Evolutionary conservation across 2,888 invertebrate genomes (phyloP), one percentile per base, ranked within the genome.

Genomic region (Melanotus villosus): DNA sequence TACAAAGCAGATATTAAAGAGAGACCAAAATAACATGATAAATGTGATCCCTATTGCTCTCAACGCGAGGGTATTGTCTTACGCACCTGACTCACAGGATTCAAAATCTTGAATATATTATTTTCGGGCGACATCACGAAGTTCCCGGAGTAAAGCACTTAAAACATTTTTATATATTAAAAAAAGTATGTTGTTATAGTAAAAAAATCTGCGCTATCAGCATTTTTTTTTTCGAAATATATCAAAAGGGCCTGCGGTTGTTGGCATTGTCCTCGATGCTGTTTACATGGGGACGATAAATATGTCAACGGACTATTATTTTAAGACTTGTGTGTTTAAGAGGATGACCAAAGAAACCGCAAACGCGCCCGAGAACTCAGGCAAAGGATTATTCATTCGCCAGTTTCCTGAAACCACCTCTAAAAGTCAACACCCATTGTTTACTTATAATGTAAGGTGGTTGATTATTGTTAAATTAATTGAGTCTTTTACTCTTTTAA

Each of bases 51-150:
- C 43, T 38, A 43, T 43, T 43, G 41, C 19, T 12, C 52, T 52
- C 52, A 52, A 52, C 59, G 23, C 26, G 36, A 23, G 36, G 26
- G 56, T 56, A 64, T 64, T 64, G 56, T 45, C 64, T 54, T 43
- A 56, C 64, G 56, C 64, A 64, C 54, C 64, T 56, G 56, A 41
- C 43, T 56, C 56, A 30, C 30, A 36, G 32, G 14, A 30, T 64
- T 54, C 26, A 54, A 32, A 64, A 64, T 64, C 43, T 43, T 19
- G 63, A 64, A 64, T 56, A 56, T 64, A 36, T 54, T 63, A 63
- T 52, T 14, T 14, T 7, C 16, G 14, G 9, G 14, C 41, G 16
- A 41, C 9, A 5, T 9, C 41, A 1, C 16, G 2, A 41, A 12
- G 16, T 41, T 34, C 12, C 12, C n/a, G n/a, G n/a, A n/a, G 26